Conservation (phyloP, 2,888 invertebrate species). For the Dysmachus trigonus region DNA sequence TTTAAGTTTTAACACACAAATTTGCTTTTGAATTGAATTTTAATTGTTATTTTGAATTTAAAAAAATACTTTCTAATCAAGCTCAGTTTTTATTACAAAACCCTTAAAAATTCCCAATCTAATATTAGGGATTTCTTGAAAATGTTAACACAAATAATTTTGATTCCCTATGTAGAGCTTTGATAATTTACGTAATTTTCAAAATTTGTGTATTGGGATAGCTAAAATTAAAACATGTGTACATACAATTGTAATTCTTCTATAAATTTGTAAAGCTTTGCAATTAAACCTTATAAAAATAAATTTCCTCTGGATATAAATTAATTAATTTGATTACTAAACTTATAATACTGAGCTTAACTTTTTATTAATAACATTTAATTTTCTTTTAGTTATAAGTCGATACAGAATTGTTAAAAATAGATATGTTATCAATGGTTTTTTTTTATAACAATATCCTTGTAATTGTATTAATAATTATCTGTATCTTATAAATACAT, state of each 20-base stretch:
- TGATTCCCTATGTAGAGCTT: no score
- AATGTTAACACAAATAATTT: neutral
- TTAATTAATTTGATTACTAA: neutral
- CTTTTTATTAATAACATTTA: neutral
- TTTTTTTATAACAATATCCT: neutral
- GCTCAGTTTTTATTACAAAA: neutral
- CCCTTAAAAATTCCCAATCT: neutral
- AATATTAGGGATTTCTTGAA: neutral
- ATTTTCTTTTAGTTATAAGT: neutral
- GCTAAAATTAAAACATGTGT: neutral
- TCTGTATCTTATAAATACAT: neutral
- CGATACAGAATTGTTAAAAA: neutral
- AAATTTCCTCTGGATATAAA: neutral
- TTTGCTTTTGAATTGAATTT: no score
- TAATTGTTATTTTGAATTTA: neutral
- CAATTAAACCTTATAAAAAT: neutral
- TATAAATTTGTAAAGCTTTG: neutral
- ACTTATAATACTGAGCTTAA: neutral
- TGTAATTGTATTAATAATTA: neutral
- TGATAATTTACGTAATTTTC: neutral
- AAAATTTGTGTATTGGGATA: neutral
- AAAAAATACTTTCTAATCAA: no score
- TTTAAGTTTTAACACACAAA: neutral
- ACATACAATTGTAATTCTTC: neutral
- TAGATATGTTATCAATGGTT: neutral